phyloP scores from a whole-genome alignment of 2,113 vertebrate genomes.

The Vireo altiloquus region DNA sequence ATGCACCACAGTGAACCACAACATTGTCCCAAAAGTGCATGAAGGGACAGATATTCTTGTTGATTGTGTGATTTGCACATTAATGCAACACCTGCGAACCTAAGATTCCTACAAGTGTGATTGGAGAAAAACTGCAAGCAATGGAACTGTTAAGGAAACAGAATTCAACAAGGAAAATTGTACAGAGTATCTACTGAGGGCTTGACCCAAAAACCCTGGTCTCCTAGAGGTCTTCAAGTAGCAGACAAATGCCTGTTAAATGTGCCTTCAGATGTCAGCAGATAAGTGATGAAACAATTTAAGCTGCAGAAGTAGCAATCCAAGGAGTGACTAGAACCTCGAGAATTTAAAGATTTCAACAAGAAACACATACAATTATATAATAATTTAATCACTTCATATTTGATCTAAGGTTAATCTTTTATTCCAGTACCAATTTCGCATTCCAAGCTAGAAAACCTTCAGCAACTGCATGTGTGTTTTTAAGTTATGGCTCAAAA shows the following conservation, averaged over 20 bases:
- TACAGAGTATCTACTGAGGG: not conserved
- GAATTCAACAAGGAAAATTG: not conserved
- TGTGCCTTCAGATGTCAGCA: not conserved
- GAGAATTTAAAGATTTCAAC: not conserved
- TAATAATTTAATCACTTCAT: not conserved
- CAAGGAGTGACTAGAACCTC: not conserved
- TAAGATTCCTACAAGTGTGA: not conserved
- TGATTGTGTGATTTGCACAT: not conserved
- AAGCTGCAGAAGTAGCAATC: not conserved
- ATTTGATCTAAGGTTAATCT: not conserved
- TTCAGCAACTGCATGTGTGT: not conserved
- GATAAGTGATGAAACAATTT: not conserved
- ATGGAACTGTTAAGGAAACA: not conserved
- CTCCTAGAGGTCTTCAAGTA: not conserved
- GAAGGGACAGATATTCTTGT: not conserved
- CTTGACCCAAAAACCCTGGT: not conserved
- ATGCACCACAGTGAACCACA: not conserved
- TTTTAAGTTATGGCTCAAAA: not conserved
- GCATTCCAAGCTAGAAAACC: not conserved
- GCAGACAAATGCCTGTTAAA: not conserved
- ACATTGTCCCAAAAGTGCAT: not conserved
- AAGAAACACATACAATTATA: not conserved
- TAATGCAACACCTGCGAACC: not conserved
- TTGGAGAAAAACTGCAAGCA: not conserved
- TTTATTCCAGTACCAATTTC: not conserved